phyloP scores from a whole-genome alignment of 1,140 invertebrate species.

The Periplaneta americana region DNA sequence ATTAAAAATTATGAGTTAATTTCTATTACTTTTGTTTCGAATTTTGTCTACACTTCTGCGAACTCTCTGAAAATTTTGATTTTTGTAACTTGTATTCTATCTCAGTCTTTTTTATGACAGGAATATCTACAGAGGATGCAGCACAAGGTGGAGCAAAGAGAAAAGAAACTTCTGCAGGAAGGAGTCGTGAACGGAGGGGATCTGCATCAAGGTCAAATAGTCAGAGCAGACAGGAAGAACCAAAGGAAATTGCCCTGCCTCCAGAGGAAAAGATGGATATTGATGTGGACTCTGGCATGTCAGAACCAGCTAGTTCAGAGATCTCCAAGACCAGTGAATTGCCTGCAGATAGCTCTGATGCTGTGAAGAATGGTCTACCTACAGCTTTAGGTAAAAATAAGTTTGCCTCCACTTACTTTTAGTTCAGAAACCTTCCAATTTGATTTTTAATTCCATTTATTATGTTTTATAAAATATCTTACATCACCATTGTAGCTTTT shows the following conservation, averaged over 20 bases:
- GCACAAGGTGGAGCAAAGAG: constrained; percentile 46
- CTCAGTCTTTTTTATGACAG: no score
- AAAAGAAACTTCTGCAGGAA: constrained; percentile 47
- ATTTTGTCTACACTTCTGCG: no score
- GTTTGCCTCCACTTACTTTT: no score
- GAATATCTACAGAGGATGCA: constrained; percentile 53
- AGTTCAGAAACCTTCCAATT: no score
- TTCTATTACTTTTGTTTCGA: no score
- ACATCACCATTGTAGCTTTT: no score
- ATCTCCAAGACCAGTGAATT: background rate
- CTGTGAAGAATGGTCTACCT: background rate
- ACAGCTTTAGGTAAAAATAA: background rate
- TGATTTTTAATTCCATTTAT: no score
- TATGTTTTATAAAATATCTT: no score
- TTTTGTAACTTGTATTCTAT: no score
- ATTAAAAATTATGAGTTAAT: no score
- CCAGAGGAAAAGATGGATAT: constrained; percentile 3
- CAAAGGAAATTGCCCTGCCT: background rate
- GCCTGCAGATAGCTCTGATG: background rate
- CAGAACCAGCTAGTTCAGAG: constrained; percentile 3
- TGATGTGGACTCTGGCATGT: background rate
- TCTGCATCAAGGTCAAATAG: constrained; percentile 24
- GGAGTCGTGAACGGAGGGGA: constrained; percentile 28
- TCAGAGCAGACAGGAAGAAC: background rate
- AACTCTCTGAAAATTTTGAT: no score